phyloP scores from a whole-genome alignment of 2,113 vertebrate species.

The Toxotes chatareus region DNA sequence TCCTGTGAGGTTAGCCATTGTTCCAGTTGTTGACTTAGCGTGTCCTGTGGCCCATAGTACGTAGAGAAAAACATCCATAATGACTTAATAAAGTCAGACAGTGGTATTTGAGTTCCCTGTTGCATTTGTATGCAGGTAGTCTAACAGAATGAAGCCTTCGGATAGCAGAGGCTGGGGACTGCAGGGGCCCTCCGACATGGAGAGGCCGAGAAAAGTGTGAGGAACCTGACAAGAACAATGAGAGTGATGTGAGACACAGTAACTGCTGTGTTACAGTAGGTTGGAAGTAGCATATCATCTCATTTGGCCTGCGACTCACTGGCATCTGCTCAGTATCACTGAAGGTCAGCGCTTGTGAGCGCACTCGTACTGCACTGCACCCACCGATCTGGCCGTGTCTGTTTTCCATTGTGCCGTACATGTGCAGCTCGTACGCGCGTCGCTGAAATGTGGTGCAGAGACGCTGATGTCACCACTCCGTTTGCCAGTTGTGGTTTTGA shows the following conservation, averaged over 20 bases:
- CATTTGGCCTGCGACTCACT: constrained; percentile 43
- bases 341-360: constrained; percentile 43
- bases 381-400: constrained; percentile 33
- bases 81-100: constrained; percentile 50
- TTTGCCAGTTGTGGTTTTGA: constrained; percentile 69
- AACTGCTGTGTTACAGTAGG: constrained; percentile 33
- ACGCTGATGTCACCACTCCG: constrained; percentile 71
- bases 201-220: constrained; percentile 4
- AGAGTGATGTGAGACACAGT: constrained; percentile 28
- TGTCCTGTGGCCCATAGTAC: constrained; percentile 18
- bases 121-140: constrained; percentile 9
- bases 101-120: constrained; percentile 3
- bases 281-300: constrained; percentile 42
- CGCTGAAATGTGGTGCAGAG: constrained; percentile 60
- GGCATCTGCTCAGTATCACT: constrained; percentile 58
- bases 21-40: constrained; percentile 64
- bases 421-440: constrained; percentile 61
- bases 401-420: constrained; percentile 64
- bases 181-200: not conserved
- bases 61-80: constrained; percentile 57
- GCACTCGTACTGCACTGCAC: not conserved
- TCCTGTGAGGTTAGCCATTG: constrained; percentile 66
- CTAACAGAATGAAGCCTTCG: constrained; percentile 5
- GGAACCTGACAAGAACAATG: constrained; percentile 24
- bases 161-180: not conserved